Evolutionary conservation across 1,140 invertebrate genomes (phyloP).

Genomic region (Aleiodes sp.): DNA sequence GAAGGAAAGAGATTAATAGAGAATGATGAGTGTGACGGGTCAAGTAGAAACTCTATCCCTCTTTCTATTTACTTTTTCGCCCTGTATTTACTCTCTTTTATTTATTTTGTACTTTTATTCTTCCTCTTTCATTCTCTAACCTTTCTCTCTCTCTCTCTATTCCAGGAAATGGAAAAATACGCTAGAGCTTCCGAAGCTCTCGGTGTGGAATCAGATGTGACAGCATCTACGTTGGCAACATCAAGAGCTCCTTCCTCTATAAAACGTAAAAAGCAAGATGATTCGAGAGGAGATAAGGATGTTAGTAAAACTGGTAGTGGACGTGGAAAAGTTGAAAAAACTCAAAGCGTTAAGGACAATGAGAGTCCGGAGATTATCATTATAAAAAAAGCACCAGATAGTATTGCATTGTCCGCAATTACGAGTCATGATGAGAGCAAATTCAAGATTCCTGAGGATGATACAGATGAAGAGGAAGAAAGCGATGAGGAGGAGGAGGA

Average conservation of each 20-base stretch:
- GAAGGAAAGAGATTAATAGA: neutral
- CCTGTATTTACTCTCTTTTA: neutral
- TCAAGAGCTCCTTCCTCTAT: neutral
- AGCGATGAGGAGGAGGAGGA: neutral
- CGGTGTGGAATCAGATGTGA: neutral
- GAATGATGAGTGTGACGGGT: neutral
- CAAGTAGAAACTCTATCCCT: neutral
- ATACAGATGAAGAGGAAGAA: neutral
- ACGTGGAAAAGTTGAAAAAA: slow-evolving; percentile 1
- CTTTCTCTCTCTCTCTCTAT: neutral
- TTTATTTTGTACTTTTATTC: neutral
- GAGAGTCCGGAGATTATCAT: neutral
- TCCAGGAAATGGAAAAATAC: slow-evolving; percentile 37
- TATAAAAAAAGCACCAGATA: neutral
- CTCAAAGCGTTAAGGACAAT: no score
- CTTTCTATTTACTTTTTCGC: neutral
- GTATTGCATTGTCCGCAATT: no score
- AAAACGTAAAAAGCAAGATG: slow-evolving; percentile 25
- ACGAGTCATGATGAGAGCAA: no score
- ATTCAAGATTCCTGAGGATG: neutral
- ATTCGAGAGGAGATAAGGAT: slow-evolving; percentile 24
- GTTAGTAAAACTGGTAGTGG: neutral
- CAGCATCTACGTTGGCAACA: neutral
- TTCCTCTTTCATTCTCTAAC: neutral
- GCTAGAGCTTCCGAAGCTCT: neutral